Percentiles rank a stretch among this genome's conserved stretches.
Evolutionary conservation across 2,888 invertebrate species (phyloP).

Genomic region (Tipula vernalis): DNA sequence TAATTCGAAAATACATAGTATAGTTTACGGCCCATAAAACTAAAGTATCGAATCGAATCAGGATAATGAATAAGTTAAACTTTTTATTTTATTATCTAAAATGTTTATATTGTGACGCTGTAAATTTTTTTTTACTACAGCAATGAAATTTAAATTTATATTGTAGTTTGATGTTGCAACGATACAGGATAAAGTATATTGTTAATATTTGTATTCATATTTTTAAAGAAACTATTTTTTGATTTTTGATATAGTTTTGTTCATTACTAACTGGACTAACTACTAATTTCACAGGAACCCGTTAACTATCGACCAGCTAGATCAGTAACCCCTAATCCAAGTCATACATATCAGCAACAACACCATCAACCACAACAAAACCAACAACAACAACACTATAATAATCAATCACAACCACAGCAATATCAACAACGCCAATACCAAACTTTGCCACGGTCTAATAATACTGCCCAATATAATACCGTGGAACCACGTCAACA

Average conservation of each 20-base stretch:
- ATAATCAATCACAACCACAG: constrained; percentile 14
- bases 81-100: too few species aligned
- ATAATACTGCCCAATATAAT: not conserved
- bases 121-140: not conserved
- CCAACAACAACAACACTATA: constrained; percentile 17
- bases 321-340: constrained; percentile 14
- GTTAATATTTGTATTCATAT: not conserved
- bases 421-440: not conserved
- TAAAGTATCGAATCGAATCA: not conserved
- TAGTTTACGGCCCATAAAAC: not conserved
- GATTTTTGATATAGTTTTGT: not conserved
- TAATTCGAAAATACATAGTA: not conserved
- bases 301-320: constrained; percentile 9
- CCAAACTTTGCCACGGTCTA: not conserved
- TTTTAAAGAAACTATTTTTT: not conserved
- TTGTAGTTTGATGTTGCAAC: not conserved
- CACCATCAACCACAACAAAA: constrained; percentile 15
- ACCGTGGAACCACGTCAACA: not conserved
- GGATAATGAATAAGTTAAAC: not conserved
- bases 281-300: constrained; percentile 4
- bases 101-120: not conserved
- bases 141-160: not conserved
- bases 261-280: not conserved
- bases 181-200: not conserved
- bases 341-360: constrained; percentile 18